These are phyloP conservation scores for Poeciliopsis paucimaculata DNA, from an alignment of 2,797 vertebrate species.

Conservation along the genomic window DNA sequence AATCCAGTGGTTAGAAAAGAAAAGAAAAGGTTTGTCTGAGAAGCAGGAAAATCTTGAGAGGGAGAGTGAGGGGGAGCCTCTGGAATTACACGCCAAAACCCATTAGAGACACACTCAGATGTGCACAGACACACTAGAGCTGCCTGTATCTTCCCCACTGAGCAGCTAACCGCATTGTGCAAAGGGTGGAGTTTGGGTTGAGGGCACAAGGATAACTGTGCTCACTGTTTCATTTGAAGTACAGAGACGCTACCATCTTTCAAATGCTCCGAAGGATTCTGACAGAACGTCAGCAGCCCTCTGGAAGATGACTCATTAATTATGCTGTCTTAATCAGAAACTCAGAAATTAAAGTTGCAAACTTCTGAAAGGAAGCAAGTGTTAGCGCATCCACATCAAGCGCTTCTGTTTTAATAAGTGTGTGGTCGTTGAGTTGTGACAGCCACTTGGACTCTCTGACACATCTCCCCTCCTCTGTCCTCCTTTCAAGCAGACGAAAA, in stretches of 20 bases:
- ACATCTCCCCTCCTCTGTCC: conserved; percentile 50
- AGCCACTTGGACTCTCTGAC: conserved; percentile 36
- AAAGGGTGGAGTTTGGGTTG: conserved; percentile 64
- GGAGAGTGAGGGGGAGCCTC: conserved; percentile 74
- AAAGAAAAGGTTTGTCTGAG: conserved; percentile 73
- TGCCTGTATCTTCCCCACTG: conserved; percentile 66
- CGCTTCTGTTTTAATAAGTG: conserved; percentile 36
- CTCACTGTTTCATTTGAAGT: conserved; percentile 64
- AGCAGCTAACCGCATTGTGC: conserved; percentile 73
- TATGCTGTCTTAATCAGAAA: conserved; percentile 36
- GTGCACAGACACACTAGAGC: conserved; percentile 31
- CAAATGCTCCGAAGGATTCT: conserved; percentile 48
- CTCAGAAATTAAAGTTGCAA: conserved; percentile 28
- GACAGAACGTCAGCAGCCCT: conserved; percentile 33
- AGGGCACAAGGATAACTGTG: conserved; percentile 64
- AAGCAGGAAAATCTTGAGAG: conserved; percentile 73
- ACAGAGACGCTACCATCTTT: conserved; percentile 45
- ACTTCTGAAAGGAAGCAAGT: conserved; percentile 36
- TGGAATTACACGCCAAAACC: conserved; percentile 80
- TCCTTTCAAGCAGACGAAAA: conserved; percentile 53
- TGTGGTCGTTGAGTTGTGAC: conserved; percentile 27
- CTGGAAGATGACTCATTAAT: conserved; percentile 38
- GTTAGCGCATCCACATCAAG: conserved; percentile 45
- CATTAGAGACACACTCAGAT: conserved; percentile 39
- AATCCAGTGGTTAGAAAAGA: conserved; percentile 80